Base-by-base conservation (phyloP, 2,888 invertebrate genomes). In the Rhagium mordax region DNA sequence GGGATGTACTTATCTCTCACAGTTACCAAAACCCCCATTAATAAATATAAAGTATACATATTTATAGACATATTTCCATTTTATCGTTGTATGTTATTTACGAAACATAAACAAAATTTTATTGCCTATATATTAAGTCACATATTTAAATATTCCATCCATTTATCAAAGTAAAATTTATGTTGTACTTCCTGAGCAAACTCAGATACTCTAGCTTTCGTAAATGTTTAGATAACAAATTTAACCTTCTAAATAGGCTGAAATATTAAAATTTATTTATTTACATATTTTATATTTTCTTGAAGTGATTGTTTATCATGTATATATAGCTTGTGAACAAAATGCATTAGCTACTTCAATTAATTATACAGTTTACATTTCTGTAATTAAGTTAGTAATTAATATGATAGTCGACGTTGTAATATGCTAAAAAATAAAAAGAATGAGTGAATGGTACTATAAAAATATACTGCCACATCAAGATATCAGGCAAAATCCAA, bases 111-210 rank as follows among this genome's bases (percentile, higher is more conserved):
- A 67, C 67, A 67, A 67, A 67, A 20, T 57, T 57, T 67, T 67
- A 67, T 67, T 57, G 67, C 41, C 67, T 41, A 67, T 67, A 67
- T 67, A 57, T 67, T 57, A 20, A 67, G 18, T 47, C 47, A 24
- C 33, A 27, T 24, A 57, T 57, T 27, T 53, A 65, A 65, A 65
- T 53, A 33, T 53, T 33, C 67, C 53, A 57, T 57, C 47, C 67
- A 67, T 67, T 67, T 67, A 57, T 67, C 67, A 66, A 66, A 53
- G 65, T 41, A 57, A 57, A 67, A 67, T 67, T 55, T 67, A 67
- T 57, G 67, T 29, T 48, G 57, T 55, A 67, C 21, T 67, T 67
- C 47, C 67, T 29, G 49, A 53, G 64, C 51, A 41, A 65, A 65
- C 33, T 55, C 21, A 51, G 62, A 62, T 51, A 65, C 49, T 67